A percentile compares a stretch with the other conserved stretches of the same genome.
Conservation (phyloP, 2,113 vertebrate genomes). For the Chrysemys picta region DNA sequence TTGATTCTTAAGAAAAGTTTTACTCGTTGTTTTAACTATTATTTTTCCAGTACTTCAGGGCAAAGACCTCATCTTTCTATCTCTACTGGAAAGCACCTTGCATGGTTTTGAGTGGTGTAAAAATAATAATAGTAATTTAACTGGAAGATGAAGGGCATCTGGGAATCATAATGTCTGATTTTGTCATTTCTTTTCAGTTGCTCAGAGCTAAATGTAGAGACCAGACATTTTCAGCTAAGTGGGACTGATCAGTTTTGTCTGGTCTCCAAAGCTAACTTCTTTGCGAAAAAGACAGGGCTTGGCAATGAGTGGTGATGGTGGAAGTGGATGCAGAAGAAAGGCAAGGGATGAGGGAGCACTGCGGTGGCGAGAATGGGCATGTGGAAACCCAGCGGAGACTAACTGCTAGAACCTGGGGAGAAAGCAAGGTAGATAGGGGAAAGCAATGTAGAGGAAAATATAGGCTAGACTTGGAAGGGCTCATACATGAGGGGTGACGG, state of each 20-base stretch:
- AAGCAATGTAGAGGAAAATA: not conserved
- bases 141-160: not conserved
- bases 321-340: not conserved
- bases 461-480: not conserved
- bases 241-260: not conserved
- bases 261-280: not conserved
- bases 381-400: not conserved
- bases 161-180: not conserved
- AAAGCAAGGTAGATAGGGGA: not conserved
- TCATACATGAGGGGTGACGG: accelerated
- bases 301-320: not conserved
- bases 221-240: not conserved
- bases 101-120: not conserved
- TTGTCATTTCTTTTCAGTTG: not conserved
- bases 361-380: not conserved
- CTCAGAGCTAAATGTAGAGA: not conserved
- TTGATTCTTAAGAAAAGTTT: not conserved
- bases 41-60: not conserved
- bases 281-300: not conserved
- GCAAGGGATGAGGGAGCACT: not conserved
- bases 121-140: not conserved
- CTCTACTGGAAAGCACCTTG: not conserved
- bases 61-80: not conserved
- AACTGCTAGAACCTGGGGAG: not conserved
- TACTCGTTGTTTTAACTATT: not conserved